Evolutionary conservation across 2,797 vertebrate species (phyloP), one percentile per base, ranked within the genome.

Genomic region (Phrynocephalus guinanensis): DNA sequence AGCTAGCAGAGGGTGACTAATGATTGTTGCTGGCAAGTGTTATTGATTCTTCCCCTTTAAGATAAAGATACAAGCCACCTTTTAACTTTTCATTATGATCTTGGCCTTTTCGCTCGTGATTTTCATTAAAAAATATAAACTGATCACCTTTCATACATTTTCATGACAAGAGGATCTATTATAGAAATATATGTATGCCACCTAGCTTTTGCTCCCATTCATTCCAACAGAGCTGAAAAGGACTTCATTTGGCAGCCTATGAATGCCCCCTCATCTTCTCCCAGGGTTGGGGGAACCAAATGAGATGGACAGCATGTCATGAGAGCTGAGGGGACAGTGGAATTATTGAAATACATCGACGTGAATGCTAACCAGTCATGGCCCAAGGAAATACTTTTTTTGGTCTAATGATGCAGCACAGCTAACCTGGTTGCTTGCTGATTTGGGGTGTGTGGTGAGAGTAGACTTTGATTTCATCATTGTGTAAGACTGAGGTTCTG

Each of bases 11-110:
- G 80, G 82, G n/a, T 90, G 82, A 94, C 80, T 94, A 89, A 93
- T 70, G 63, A 88, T 76, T 92, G 44, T 48, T 92, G 92, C 92
- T 91, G n/a, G 79, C 70, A 67, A 63, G 76, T 30, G 82, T 90
- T 91, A 92, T 90, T 93, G 91, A 93, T 88, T 91, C 86, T 1
- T 91, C 79, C 4, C 90, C 90, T 87, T 90, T 85, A 77, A 60
- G 63, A 28, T 20, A 48, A 85, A 63, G 79, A 56, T 82, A 84
- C 33, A 75, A 77, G 90, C 83, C 89, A 56, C 89, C 85, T 67
- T 80, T 78, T 91, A 94, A 85, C 83, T 92, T 91, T 8, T 88
- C 8, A 75, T 83, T 71, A 91, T 92, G 89, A 91, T 0, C 10
- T 86, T 84, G 33, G 79, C 82, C 24, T 81, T 89, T 79, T 85